Evolutionary conservation across 2,888 invertebrate species (phyloP).

Genomic region (Tachystola acroxantha): DNA sequence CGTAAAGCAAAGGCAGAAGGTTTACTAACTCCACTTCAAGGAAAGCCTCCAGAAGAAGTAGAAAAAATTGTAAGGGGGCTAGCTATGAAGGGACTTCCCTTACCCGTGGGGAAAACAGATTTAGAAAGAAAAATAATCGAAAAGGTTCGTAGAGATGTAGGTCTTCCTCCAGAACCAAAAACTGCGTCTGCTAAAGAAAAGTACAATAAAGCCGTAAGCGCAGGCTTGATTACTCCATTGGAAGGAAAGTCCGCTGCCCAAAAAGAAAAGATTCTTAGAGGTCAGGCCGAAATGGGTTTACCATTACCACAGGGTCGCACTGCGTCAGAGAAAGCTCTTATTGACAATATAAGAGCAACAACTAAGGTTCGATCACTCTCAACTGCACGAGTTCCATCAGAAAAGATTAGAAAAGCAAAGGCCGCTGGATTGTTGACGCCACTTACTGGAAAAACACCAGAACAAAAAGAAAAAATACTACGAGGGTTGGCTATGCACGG

Average conservation of each 20-base stretch:
- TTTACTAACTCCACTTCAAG: constrained; percentile 23
- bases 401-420: constrained; percentile 22
- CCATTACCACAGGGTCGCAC: constrained; percentile 29
- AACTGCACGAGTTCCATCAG: constrained; percentile 10
- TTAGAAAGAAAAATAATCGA: constrained; percentile 26
- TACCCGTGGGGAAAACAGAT: constrained; percentile 27
- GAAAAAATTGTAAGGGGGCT: constrained; percentile 22
- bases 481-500: constrained; percentile 19
- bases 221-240: constrained; percentile 22
- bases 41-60: constrained; percentile 21
- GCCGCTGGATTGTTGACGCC: constrained; percentile 25
- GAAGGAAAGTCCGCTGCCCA: constrained; percentile 21
- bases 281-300: constrained; percentile 20
- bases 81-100: constrained; percentile 21
- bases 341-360: constrained; percentile 17
- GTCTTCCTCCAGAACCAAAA: constrained; percentile 28
- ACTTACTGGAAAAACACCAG: constrained; percentile 21
- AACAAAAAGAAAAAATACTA: constrained; percentile 25
- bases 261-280: constrained; percentile 23
- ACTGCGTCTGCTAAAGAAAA: constrained; percentile 14
- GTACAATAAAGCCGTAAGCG: constrained; percentile 20
- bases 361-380: not conserved
- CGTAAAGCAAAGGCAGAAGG: constrained; percentile 25
- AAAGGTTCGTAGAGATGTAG: constrained; percentile 26
- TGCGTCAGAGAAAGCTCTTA: constrained; percentile 22